These are phyloP conservation scores for Galaxea fascicularis DNA, from an alignment of 92 coral and sea anemone genomes.

Conservation along the genomic window DNA sequence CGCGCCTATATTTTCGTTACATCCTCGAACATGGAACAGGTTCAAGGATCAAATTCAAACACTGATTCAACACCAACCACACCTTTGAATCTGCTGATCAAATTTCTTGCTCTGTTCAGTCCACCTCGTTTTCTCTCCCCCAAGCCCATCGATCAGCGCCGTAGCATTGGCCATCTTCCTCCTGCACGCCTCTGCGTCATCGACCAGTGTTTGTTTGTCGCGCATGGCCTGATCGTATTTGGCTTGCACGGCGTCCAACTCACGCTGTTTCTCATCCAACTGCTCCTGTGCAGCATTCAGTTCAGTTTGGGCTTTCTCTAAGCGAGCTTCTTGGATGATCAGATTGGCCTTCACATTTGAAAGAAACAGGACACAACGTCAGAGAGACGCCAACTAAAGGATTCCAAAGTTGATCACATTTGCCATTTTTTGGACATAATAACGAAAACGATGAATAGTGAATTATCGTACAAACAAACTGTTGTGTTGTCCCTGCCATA, in stretches of 20 bases:
- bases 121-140: constrained; percentile 98
- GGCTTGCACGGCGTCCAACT: constrained; percentile 95
- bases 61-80: background rate
- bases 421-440: too few relatives aligned
- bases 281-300: constrained; percentile 92
- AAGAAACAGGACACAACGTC: background rate
- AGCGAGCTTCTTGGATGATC: constrained; percentile 95
- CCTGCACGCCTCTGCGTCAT: constrained; percentile 98
- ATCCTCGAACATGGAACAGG: too few relatives aligned
- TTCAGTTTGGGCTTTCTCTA: constrained; percentile 88
- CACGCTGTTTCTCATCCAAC: constrained; percentile 96
- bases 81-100: constrained; percentile 99
- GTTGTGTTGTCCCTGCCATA: too few relatives aligned
- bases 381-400: background rate
- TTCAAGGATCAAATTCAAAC: too few relatives aligned
- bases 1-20: too few relatives aligned
- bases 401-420: background rate
- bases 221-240: constrained; percentile 97
- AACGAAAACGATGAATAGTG: too few relatives aligned
- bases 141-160: constrained; percentile 96
- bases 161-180: constrained; percentile 99
- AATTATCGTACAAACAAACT: too few relatives aligned
- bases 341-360: constrained; percentile 83
- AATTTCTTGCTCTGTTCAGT: constrained; percentile 99
- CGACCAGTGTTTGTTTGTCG: constrained; percentile 94